Evolutionary conservation across 2,113 vertebrate genomes (phyloP), one percentile per base, ranked within the genome.

Genomic region (Entosphenus tridentatus): DNA sequence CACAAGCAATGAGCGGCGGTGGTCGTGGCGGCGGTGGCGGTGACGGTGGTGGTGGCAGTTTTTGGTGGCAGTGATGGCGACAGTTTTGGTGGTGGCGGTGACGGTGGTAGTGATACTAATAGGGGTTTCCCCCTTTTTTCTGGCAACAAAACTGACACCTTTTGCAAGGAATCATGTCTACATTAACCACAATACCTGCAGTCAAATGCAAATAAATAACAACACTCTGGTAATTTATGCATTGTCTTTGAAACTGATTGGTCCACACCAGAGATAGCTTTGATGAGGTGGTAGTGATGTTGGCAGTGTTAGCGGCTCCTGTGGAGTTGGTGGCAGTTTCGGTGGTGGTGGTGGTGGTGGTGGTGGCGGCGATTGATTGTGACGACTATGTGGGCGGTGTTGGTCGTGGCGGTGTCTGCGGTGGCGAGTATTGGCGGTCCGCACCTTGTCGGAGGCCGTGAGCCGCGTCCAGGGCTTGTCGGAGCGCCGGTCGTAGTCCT

Each of bases 371-470:
- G 18, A 57, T 12, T 68, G 21, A 14, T 57, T 57, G 70, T 57
- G 70, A 55, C 71, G 55, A 75, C 69, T 59, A 70, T 55, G 67
- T 72, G 9, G 9, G 68, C 18, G 57, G 12, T 13, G 11, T 69
- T 17, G 12, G 68, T n/a, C 10, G 39, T 17, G 11, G 21, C 13
- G 17, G 5, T 14, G 16, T 18, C 10, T 62, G 56, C 3, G 67
- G 54, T 67, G 18, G 8, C n/a, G 16, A 8, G 58, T 55, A 71
- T 3, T 55, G 39, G 5, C 39, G 16, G 57, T 72, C 72, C 62
- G 8, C 62, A 65, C 62, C 62, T 65, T 65, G 62, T 65, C 62
- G n/a, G 62, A n/a, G 2, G 62, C n/a, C 18, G 62, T 65, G 62
- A 65, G 62, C 18, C 62, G n/a, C 18, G 62, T 65, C 62, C 62